Base-by-base conservation (phyloP, 2,113 vertebrate species). In the Salvelinus fontinalis region DNA sequence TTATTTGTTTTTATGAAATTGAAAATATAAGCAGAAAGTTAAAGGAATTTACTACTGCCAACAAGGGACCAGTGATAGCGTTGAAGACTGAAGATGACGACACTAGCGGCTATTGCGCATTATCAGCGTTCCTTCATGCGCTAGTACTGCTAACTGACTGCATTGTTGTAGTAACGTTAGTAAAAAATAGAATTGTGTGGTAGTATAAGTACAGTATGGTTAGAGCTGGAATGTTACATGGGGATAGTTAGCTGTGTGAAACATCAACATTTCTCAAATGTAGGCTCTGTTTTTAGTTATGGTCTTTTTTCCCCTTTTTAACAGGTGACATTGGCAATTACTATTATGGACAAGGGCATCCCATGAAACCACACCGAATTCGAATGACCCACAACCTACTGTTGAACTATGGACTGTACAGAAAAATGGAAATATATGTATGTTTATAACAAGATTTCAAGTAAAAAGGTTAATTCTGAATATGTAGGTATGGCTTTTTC, bases 351-450 rank as follows among this genome's bases (percentile, higher is more conserved):
- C 97, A 99, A 78, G 97, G 97, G 0, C 97, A 99, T 59, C 97
- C 97, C 1, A 99, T 99, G 97, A 99, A 99, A 78, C 97, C 97
- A 6, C 97, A 99, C 84, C 92, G 97, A 83, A 99, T 99, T 79
- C 93, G 97, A 11, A 98, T 99, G 97, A 99, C 97, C 75, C 97
- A 99, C 86, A 98, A 98, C 89, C 94, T 99, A 0, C 94, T 99
- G 48, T 94, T 99, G 68, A 98, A 99, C 91, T 99, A 99, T 5
- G 96, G 97, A 67, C 95, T 98, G 3, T 98, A 98, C 91, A 95
- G 97, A 80, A 99, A 99, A 85, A 99, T 99, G 97, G 97, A 99
- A 87, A 98, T 99, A 66, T 99, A 99, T 75, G 97, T 98, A 82
- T 91, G 97, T 93, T 70, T 69, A 22, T 44, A 31, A 67, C 5